These are phyloP conservation scores for Drosophila lini DNA, from an alignment of 1,140 invertebrate species.

Conservation along the genomic window DNA sequence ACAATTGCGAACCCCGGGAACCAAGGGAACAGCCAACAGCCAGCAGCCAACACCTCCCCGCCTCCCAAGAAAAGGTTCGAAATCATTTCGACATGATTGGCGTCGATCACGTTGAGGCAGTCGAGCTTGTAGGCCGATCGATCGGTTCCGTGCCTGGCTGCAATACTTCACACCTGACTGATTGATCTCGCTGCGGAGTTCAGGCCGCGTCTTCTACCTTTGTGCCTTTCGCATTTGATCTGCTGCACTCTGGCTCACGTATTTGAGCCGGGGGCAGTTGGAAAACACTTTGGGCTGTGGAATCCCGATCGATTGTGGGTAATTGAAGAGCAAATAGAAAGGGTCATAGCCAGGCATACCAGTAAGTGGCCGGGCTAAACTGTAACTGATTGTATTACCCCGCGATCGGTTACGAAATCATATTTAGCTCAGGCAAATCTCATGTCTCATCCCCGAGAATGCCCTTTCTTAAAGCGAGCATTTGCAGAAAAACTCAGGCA, in stretches of 20 bases:
- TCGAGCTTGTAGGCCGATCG: slow-evolving; percentile 25
- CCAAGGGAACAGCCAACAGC: slow-evolving; percentile 1
- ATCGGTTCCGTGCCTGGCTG: slow-evolving; percentile 57
- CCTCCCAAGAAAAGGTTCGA: slow-evolving; percentile 44
- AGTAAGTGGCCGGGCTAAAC: slow-evolving; percentile 14
- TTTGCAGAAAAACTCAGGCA: slow-evolving; percentile 4
- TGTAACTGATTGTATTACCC: slow-evolving; percentile 24
- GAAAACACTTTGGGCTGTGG: slow-evolving; percentile 35
- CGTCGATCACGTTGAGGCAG: slow-evolving; percentile 66
- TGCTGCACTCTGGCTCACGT: slow-evolving; percentile 67
- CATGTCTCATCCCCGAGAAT: background rate
- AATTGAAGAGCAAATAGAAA: slow-evolving; percentile 63
- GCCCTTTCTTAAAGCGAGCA: background rate
- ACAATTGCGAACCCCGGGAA: slow-evolving; percentile 20
- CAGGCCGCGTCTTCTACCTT: slow-evolving; percentile 31
- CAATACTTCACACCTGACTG: slow-evolving; percentile 78
- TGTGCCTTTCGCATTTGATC: slow-evolving; percentile 31
- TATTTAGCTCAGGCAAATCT: background rate
- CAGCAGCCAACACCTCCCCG: slow-evolving; percentile 20
- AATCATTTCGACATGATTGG: slow-evolving; percentile 72
- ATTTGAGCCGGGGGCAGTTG: slow-evolving; percentile 23
- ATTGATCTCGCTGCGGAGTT: slow-evolving; percentile 60
- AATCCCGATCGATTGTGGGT: slow-evolving; percentile 37
- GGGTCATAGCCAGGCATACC: slow-evolving; percentile 28
- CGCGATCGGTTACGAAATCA: slow-evolving; percentile 1